Evolutionary conservation across 2,888 invertebrate species (phyloP).

Genomic region (Piscicola geometra): DNA sequence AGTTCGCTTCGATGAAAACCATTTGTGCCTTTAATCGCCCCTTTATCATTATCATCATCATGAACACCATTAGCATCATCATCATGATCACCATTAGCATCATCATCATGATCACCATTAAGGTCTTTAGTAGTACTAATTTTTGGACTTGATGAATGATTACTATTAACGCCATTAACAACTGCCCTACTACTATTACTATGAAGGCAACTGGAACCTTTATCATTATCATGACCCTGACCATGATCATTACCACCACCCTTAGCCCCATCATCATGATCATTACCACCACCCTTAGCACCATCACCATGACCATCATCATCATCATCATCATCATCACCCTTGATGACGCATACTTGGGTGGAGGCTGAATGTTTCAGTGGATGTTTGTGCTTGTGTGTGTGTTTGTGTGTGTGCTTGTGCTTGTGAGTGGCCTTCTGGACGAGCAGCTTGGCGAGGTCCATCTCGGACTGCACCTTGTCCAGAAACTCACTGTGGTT

Average conservation of each 20-base stretch:
- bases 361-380: not conserved
- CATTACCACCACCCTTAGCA: not conserved
- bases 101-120: not conserved
- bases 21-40: too few species aligned
- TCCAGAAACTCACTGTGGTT: conserved; percentile 53
- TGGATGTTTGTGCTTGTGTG: not conserved
- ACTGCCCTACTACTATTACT: too few species aligned
- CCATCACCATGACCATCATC: not conserved
- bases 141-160: not conserved
- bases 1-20: too few species aligned
- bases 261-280: not conserved
- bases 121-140: not conserved
- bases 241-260: not conserved
- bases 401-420: too few species aligned
- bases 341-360: not conserved
- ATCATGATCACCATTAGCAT: not conserved
- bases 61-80: conserved; percentile 17
- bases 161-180: not conserved
- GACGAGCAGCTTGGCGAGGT: conserved; percentile 32
- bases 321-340: not conserved
- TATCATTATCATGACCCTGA: not conserved
- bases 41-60: too few species aligned
- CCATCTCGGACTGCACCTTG: conserved; percentile 51
- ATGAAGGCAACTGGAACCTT: too few species aligned
- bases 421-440: too few species aligned